These are phyloP conservation scores for Cyclophora punctaria DNA, from an alignment of 2,888 invertebrate species.

Conservation along the genomic window DNA sequence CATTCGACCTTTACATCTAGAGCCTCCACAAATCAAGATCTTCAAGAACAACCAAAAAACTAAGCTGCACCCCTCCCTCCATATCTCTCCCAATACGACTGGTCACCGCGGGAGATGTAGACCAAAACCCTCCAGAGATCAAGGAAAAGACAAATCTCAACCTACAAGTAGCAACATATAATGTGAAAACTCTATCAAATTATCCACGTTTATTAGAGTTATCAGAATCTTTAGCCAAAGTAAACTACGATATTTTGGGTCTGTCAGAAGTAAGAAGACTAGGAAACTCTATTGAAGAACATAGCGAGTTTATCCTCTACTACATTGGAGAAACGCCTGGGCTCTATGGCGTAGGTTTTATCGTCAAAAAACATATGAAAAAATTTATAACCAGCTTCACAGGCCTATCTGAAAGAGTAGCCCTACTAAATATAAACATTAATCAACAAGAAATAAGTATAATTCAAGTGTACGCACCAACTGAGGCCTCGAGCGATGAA, in stretches of 20 bases:
- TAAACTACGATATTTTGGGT: no score
- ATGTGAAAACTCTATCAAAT: slow-evolving; percentile 1
- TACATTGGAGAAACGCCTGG: slow-evolving; percentile 19
- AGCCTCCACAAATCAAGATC: background rate
- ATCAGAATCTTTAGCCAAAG: no score
- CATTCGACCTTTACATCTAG: background rate
- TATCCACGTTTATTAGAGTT: no score
- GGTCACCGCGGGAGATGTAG: slow-evolving; percentile 21
- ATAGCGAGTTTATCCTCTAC: slow-evolving; percentile 12
- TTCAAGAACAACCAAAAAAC: background rate
- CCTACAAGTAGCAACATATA: background rate
- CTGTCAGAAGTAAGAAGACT: background rate
- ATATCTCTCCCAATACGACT: slow-evolving; percentile 15
- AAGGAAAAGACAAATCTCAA: slow-evolving; percentile 6
- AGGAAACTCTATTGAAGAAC: slow-evolving; percentile 9
- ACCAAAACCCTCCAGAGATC: slow-evolving; percentile 16
- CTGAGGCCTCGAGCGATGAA: slow-evolving; percentile 1
- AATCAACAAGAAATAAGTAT: slow-evolving; percentile 1
- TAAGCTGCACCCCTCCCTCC: slow-evolving; percentile 4
- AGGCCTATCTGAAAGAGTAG: slow-evolving; percentile 21
- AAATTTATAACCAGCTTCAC: slow-evolving; percentile 16
- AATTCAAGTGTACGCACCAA: slow-evolving; percentile 13
- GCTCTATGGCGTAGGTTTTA: slow-evolving; percentile 20
- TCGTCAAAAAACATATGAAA: slow-evolving; percentile 20
- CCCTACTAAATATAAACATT: slow-evolving; percentile 12